These are phyloP conservation scores for Bergia sp. DNA, from an alignment of 92 coral and sea anemone genomes.

Conservation along the genomic window DNA sequence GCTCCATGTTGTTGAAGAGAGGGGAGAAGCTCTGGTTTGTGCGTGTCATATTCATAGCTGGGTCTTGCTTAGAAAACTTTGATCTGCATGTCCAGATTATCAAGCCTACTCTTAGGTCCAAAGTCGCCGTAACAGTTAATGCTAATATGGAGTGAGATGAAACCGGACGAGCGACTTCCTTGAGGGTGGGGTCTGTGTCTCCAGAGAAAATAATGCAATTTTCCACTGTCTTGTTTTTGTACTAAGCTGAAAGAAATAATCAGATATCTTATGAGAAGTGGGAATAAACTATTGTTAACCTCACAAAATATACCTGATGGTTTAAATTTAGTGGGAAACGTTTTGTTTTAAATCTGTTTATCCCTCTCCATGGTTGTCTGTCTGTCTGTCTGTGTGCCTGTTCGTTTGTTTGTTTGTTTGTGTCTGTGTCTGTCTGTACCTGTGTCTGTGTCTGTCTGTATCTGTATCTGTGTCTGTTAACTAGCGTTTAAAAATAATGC, in stretches of 20 bases:
- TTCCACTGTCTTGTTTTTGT: background rate
- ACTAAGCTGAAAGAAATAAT: background rate
- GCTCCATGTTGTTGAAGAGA: slow-evolving; percentile 15
- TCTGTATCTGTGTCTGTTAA: no score
- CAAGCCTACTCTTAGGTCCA: background rate
- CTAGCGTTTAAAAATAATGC: no score
- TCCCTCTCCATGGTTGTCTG: background rate
- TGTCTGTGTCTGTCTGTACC: background rate
- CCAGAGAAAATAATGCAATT: no score
- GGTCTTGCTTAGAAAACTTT: background rate
- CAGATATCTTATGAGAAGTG: background rate
- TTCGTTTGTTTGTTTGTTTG: background rate
- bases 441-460: no score
- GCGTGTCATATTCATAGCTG: background rate
- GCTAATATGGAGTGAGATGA: background rate
- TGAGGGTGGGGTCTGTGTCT: background rate
- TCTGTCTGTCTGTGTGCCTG: background rate
- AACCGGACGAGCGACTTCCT: background rate
- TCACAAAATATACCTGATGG: background rate
- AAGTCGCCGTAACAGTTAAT: no score
- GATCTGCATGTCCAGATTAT: background rate
- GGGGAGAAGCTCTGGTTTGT: background rate
- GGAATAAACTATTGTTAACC: background rate
- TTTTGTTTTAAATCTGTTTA: no score
- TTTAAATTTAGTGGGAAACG: no score